phyloP scores from a whole-genome alignment of 2,113 vertebrate species.

The Typhlomys cinereus region DNA sequence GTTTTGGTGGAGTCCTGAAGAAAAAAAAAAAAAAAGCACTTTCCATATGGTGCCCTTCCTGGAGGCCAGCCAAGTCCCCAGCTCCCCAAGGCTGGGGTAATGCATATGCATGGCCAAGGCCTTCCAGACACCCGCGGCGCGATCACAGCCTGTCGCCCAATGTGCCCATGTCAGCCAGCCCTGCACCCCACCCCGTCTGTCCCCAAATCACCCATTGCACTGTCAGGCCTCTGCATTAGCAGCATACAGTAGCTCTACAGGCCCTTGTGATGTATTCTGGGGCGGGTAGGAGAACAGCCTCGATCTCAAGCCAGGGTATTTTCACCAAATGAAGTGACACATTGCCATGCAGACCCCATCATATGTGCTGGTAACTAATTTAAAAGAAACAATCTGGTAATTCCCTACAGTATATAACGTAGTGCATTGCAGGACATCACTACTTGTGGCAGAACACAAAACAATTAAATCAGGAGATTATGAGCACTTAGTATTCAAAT shows the following conservation, averaged over 20 bases:
- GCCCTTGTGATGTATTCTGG: fast-evolving
- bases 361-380: not conserved
- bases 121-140: constrained; percentile 60
- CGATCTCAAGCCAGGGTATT: not conserved
- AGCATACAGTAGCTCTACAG: not conserved
- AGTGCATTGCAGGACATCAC: not conserved
- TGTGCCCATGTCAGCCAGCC: constrained; percentile 36
- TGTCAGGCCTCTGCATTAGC: constrained; percentile 9
- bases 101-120: constrained; percentile 73
- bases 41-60: constrained; percentile 74
- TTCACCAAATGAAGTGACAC: not conserved
- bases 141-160: constrained; percentile 64
- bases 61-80: constrained; percentile 54
- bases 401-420: constrained; percentile 22
- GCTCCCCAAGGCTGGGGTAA: constrained; percentile 45
- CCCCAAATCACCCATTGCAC: not conserved
- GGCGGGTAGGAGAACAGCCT: not conserved
- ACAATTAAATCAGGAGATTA: not conserved
- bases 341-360: too few relatives aligned
- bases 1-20: constrained; percentile 48
- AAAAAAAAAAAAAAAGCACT: not conserved
- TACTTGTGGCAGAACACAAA: not conserved
- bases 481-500: not conserved
- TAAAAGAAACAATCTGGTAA: constrained; percentile 25
- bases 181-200: constrained; percentile 11